Percentiles rank a stretch among this genome's conserved stretches.
phyloP scores from a whole-genome alignment of 2,113 vertebrate species.

The Ahaetulla prasina region DNA sequence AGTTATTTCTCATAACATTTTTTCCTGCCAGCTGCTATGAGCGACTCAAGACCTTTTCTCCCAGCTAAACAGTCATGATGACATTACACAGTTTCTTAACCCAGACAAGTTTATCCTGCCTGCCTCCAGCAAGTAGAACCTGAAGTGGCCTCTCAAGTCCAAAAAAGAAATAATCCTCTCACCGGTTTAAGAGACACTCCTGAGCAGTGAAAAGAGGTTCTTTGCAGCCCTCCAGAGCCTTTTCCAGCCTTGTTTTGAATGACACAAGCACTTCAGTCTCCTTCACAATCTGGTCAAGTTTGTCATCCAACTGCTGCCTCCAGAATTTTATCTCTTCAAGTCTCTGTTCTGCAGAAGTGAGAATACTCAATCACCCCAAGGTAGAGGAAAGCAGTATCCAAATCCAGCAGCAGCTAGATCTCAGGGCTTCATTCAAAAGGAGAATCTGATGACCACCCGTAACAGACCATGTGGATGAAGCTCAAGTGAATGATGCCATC shows the following conservation, averaged over 20 bases:
- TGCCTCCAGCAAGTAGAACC: not conserved
- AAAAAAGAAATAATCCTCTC: slow-evolving; percentile 19
- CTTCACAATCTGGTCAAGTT: slow-evolving; percentile 76
- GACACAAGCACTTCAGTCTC: slow-evolving; percentile 74
- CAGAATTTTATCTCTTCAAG: slow-evolving; percentile 82
- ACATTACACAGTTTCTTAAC: not conserved
- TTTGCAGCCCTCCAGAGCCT: slow-evolving; percentile 73
- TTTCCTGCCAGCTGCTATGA: not conserved
- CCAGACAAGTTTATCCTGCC: not conserved
- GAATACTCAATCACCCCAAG: not conserved
- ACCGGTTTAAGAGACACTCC: slow-evolving; percentile 84
- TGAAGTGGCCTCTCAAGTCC: not conserved
- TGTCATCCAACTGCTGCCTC: slow-evolving; percentile 81
- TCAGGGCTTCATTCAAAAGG: not conserved
- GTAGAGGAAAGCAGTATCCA: not conserved
- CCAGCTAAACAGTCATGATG: not conserved
- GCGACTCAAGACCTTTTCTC: not conserved
- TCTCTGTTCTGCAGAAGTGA: slow-evolving; percentile 77
- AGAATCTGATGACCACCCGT: not conserved
- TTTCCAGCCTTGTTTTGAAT: slow-evolving; percentile 72
- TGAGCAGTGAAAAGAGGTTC: slow-evolving; percentile 73
- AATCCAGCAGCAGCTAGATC: not conserved
- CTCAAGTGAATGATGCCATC: not conserved
- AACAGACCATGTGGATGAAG: not conserved
- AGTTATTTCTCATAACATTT: not conserved